Percentiles rank a stretch among this genome's conserved stretches.
Conservation (phyloP, 2,888 invertebrate species). For the Zeuzera pyrina region DNA sequence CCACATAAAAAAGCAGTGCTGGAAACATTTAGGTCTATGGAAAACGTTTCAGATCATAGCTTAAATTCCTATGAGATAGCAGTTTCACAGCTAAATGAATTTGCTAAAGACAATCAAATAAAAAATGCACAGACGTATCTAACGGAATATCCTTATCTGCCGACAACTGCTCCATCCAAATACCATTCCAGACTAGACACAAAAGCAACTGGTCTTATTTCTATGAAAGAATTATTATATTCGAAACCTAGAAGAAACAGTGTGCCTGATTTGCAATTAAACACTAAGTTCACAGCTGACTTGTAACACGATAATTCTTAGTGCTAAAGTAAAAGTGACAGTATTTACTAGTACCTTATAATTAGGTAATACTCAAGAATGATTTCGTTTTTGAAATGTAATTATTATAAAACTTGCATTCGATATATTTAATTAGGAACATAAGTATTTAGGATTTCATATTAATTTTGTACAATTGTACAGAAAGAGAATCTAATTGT, state of each 20-base stretch:
- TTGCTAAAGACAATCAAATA: conserved; percentile 42
- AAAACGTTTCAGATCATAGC: conserved; percentile 47
- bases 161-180: conserved; percentile 62
- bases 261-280: conserved; percentile 59
- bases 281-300: conserved; percentile 48
- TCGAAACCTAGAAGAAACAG: conserved; percentile 55
- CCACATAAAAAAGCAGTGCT: conserved; percentile 69
- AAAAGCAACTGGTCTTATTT: conserved; percentile 59
- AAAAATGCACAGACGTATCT: conserved; percentile 60
- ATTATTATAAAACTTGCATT: conserved; percentile 7
- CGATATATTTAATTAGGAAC: background rate
- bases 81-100: conserved; percentile 42
- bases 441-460: no score
- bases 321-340: conserved; percentile 20
- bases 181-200: conserved; percentile 58
- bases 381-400: conserved; percentile 6
- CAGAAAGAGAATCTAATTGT: conserved; percentile 59
- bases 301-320: conserved; percentile 22
- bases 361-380: conserved; percentile 34
- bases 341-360: conserved; percentile 42
- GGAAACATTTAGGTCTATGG: conserved; percentile 67
- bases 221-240: conserved; percentile 49
- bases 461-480: conserved; percentile 57
- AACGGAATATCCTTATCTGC: conserved; percentile 63
- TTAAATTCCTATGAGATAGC: conserved; percentile 56